These are phyloP conservation scores for Macrotus californicus DNA, from an alignment of 2,113 vertebrate genomes.

Conservation along the genomic window DNA sequence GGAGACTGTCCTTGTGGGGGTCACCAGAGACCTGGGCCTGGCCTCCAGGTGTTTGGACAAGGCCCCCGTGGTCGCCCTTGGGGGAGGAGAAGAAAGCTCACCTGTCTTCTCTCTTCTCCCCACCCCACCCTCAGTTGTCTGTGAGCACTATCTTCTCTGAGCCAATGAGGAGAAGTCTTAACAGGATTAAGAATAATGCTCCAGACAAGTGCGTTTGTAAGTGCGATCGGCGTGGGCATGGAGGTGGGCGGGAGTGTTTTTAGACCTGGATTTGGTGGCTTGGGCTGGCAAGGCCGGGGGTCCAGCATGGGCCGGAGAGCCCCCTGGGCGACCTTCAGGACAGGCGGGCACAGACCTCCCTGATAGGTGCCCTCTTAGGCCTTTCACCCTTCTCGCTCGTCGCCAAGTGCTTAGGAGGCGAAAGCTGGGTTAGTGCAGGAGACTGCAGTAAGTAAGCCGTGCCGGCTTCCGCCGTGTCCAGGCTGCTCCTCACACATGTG, in stretches of 20 bases:
- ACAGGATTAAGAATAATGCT: background rate
- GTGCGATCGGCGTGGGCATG: accelerated
- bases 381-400: background rate
- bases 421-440: background rate
- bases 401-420: background rate
- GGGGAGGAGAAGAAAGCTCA: background rate
- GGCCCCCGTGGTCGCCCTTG: background rate
- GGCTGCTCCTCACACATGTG: slow-evolving; percentile 11
- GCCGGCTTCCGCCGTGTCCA: accelerated
- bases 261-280: accelerated
- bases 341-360: background rate
- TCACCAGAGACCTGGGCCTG: background rate
- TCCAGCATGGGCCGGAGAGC: background rate
- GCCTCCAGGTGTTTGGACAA: background rate
- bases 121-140: background rate
- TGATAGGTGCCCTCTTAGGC: background rate
- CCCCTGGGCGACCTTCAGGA: background rate
- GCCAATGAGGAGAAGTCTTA: background rate
- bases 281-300: background rate
- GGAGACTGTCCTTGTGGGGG: accelerated
- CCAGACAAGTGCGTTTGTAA: background rate
- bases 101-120: background rate
- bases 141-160: background rate
- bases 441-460: background rate
- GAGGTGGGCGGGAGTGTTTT: too few relatives aligned